Base-by-base conservation (phyloP, 2,113 vertebrate species). In the Nycticryphes semicollaris region DNA sequence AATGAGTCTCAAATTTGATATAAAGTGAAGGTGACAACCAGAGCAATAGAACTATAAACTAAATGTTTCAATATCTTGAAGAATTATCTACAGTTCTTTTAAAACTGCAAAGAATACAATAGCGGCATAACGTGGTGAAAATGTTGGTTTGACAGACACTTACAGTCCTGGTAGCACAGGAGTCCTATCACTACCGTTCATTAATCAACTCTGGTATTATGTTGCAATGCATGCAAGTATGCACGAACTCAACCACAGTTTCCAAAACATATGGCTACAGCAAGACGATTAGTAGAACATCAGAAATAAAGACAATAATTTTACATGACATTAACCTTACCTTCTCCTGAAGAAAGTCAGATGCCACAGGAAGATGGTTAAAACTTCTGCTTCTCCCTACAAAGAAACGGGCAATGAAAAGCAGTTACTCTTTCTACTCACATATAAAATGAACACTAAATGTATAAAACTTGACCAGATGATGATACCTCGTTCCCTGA, bases 11-110 rank as follows among this genome's bases (percentile, higher is more conserved):
- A 95, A 90, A 97, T 95, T 95, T 97, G 97, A 98, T 91, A 79
- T 5, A 95, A 95, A 98, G 88, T 31, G 90, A 92, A 98, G 97
- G 89, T 97, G 98, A 98, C 98, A 98, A 90, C 93, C 98, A 97
- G 93, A 68, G 96, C 96, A 37, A 92, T 35, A 86, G 89, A 96
- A 92, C 70, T 89, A 86, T 83, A 96, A 84, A 91, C 90, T 89
- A 94, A 97, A 89, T 60, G 91, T 94, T 96, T 94, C 95, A 68
- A 8, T 88, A 93, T 96, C 96, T 96, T 54, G 50, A 91, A 73
- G 90, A 95, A 95, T 93, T 95, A 96, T 96, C 95, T 92, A 78
- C 93, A 91, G 91, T 41, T 79, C 83, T 75, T 87, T 86, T 87
- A 92, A 94, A 96, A 94, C 28, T 50, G 79, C 86, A 81, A 53